Conservation (phyloP, 37 sponge, comb jelly and placozoan species). For the Geodia barretti region DNA sequence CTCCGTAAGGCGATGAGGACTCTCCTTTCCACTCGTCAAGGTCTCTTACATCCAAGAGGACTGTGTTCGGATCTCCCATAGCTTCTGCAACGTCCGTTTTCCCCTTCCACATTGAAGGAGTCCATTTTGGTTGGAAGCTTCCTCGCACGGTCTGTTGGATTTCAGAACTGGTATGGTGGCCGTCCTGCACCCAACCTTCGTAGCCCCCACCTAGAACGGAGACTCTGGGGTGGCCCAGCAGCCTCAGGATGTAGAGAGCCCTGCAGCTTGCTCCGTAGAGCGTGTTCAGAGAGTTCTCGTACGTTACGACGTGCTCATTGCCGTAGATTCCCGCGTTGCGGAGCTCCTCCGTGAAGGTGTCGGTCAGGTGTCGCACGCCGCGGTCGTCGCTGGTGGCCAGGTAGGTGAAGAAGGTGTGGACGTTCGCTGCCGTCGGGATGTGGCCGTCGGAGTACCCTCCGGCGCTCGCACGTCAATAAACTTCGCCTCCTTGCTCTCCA, state of each 20-base stretch:
- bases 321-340: conserved; percentile 27
- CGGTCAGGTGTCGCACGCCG: neutral
- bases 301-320: conserved; percentile 5
- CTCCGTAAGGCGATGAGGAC: conserved; percentile 28
- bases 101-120: conserved; percentile 3
- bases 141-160: neutral
- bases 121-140: conserved; percentile 8
- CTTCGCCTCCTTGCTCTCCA: neutral
- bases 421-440: conserved; percentile 19
- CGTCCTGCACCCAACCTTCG: neutral
- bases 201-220: conserved; percentile 21
- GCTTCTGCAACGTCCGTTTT: conserved; percentile 10
- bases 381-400: conserved; percentile 10
- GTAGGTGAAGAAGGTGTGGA: conserved; percentile 20
- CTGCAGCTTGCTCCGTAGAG: conserved; percentile 36
- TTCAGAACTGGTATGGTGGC: neutral
- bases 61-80: neutral
- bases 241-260: conserved; percentile 11
- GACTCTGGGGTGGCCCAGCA: conserved; percentile 22
- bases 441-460: conserved; percentile 15
- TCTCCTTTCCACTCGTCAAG: conserved; percentile 17
- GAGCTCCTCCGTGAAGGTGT: neutral
- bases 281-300: conserved; percentile 10
- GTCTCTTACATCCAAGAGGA: conserved; percentile 25
- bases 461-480: conserved; percentile 26